Evolutionary conservation across 2,113 vertebrate genomes (phyloP).

Genomic region (Collichthys lucidus): DNA sequence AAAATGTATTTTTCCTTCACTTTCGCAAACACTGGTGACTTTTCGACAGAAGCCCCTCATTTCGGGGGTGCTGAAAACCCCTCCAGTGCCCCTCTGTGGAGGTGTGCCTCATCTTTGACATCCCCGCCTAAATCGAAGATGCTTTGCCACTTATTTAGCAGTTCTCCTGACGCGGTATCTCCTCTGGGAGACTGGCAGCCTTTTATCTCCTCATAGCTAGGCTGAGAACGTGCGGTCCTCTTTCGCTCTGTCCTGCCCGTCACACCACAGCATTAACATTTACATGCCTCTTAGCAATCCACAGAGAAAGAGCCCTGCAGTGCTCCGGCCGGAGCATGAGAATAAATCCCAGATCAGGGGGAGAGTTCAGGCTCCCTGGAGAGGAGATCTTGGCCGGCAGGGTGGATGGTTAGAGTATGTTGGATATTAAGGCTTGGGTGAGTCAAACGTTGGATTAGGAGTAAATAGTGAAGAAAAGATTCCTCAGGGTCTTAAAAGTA

Average conservation of each 20-base stretch:
- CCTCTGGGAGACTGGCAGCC: slow-evolving; percentile 35
- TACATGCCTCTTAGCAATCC: slow-evolving; percentile 53
- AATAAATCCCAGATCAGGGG: slow-evolving; percentile 62
- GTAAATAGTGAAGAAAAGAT: slow-evolving; percentile 35
- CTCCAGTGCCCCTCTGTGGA: slow-evolving; percentile 41
- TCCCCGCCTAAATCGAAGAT: slow-evolving; percentile 59
- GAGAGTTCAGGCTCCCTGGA: slow-evolving; percentile 43
- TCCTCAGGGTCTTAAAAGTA: slow-evolving; percentile 43
- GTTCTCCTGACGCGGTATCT: slow-evolving; percentile 30
- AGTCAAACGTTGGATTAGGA: slow-evolving; percentile 68
- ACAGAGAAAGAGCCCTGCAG: slow-evolving; percentile 44
- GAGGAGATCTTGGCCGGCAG: slow-evolving; percentile 51
- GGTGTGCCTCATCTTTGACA: slow-evolving; percentile 56
- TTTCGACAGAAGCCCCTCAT: slow-evolving; percentile 45
- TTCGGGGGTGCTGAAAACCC: slow-evolving; percentile 49
- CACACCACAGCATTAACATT: slow-evolving; percentile 54
- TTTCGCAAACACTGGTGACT: slow-evolving; percentile 52
- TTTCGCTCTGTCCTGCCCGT: slow-evolving; percentile 35
- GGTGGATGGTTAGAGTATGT: slow-evolving; percentile 50
- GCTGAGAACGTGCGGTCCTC: slow-evolving; percentile 25
- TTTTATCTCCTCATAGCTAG: slow-evolving; percentile 56
- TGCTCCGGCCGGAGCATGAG: slow-evolving; percentile 16
- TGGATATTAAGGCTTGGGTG: slow-evolving; percentile 58
- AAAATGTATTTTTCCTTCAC: slow-evolving; percentile 10
- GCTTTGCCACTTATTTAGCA: slow-evolving; percentile 65